These are phyloP conservation scores for Maconellicoccus hirsutus DNA, from an alignment of 1,140 invertebrate genomes.

Conservation along the genomic window DNA sequence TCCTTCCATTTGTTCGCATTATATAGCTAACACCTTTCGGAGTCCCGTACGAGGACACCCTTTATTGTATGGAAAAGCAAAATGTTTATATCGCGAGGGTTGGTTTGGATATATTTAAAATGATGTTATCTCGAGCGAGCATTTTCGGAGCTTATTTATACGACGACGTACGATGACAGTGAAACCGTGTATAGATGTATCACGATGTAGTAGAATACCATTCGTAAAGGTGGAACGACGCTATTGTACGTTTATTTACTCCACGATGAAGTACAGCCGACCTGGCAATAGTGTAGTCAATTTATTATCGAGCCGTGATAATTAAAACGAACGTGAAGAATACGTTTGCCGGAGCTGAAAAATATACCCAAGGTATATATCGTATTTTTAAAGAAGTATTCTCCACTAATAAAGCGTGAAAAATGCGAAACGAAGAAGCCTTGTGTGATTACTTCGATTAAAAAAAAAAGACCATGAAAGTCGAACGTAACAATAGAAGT, in stretches of 20 bases:
- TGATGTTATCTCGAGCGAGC: neutral
- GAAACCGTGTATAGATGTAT: neutral
- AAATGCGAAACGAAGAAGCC: conserved; percentile 7
- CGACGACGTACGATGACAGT: neutral
- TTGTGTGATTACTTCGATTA: neutral
- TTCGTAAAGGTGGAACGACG: neutral
- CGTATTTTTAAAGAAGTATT: neutral
- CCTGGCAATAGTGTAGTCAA: neutral
- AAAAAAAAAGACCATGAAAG: conserved; percentile 1
- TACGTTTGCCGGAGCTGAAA: neutral
- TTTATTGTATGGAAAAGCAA: no score
- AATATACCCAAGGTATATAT: neutral
- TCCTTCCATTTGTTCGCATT: no score
- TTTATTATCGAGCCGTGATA: neutral
- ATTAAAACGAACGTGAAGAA: conserved; percentile 9
- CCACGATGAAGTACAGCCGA: neutral
- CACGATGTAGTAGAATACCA: neutral
- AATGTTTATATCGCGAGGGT: neutral
- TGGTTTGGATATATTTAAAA: neutral
- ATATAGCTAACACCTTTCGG: no score
- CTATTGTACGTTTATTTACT: neutral
- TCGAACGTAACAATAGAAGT: neutral
- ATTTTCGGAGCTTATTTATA: no score
- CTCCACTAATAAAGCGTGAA: conserved; percentile 2
- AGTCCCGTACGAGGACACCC: no score